Percentiles rank a stretch among this genome's conserved stretches.
phyloP scores from a whole-genome alignment of 2,888 invertebrate species.

The Troides helena region DNA sequence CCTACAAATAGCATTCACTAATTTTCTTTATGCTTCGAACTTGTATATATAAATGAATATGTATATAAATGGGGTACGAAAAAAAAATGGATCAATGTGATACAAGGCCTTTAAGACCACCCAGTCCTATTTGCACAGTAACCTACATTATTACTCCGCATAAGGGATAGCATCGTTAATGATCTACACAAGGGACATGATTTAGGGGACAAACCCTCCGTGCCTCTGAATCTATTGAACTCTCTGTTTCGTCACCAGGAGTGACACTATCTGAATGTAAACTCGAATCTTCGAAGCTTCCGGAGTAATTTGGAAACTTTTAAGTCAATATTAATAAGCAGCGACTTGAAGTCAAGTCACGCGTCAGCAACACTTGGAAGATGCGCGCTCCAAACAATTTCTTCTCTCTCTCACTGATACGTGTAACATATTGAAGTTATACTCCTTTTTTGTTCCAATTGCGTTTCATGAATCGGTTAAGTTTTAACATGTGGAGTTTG shows the following conservation, averaged over 20 bases:
- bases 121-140: slow-evolving; percentile 74
- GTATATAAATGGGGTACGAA: slow-evolving; percentile 20
- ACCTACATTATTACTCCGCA: slow-evolving; percentile 71
- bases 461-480: background rate
- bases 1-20: background rate
- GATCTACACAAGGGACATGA: slow-evolving; percentile 66
- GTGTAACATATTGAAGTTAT: slow-evolving; percentile 29
- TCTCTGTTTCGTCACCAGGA: slow-evolving; percentile 46
- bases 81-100: slow-evolving; percentile 22
- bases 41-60: background rate
- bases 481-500: background rate
- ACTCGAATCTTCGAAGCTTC: slow-evolving; percentile 53
- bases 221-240: slow-evolving; percentile 73
- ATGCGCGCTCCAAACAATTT: slow-evolving; percentile 37
- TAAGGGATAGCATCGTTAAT: slow-evolving; percentile 77
- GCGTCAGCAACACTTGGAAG: slow-evolving; percentile 33
- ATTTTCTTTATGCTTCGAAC: background rate
- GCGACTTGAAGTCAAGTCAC: slow-evolving; percentile 39
- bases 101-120: slow-evolving; percentile 56
- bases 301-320: slow-evolving; percentile 48
- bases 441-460: slow-evolving; percentile 1
- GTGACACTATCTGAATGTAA: slow-evolving; percentile 41
- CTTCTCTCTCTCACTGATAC: slow-evolving; percentile 35
- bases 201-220: slow-evolving; percentile 67
- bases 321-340: slow-evolving; percentile 44